Evolutionary conservation across 1,140 invertebrate species (phyloP).

Genomic region (Papilio xuthus): DNA sequence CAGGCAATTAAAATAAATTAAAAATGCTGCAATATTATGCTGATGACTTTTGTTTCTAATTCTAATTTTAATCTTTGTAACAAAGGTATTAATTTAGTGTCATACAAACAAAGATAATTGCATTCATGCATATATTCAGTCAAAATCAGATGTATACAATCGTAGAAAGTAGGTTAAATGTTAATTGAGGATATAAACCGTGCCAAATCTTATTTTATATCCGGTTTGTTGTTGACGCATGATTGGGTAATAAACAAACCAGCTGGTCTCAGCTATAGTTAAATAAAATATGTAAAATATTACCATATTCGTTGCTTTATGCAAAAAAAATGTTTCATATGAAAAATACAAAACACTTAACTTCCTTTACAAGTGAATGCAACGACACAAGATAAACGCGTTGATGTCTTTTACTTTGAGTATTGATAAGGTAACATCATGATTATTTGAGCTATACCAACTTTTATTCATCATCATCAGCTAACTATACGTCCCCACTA

Average conservation of each 20-base stretch:
- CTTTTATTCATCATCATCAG: too few relatives aligned
- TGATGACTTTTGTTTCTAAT: too few relatives aligned
- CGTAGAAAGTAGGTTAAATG: constrained; percentile 37
- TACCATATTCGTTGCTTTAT: not conserved
- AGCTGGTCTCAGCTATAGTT: constrained; percentile 15
- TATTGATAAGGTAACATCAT: not conserved
- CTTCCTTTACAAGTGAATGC: too few relatives aligned
- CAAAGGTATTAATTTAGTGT: not conserved
- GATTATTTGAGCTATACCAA: too few relatives aligned
- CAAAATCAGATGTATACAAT: constrained; percentile 25
- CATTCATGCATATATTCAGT: not conserved
- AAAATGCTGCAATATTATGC: too few relatives aligned
- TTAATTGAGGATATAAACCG: constrained; percentile 38
- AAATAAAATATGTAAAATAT: constrained; percentile 5
- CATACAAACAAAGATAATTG: constrained; percentile 3
- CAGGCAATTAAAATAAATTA: too few relatives aligned
- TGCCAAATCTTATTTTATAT: constrained; percentile 39
- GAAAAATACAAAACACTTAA: not conserved
- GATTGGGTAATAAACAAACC: constrained; percentile 35
- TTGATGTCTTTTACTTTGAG: not conserved
- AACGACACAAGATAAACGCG: not conserved
- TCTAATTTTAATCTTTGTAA: too few relatives aligned
- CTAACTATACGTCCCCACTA: too few relatives aligned
- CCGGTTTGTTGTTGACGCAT: constrained; percentile 37
- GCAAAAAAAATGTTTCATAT: not conserved